Evolutionary conservation across 2,113 vertebrate species (phyloP).

Genomic region (Lonchura striata): DNA sequence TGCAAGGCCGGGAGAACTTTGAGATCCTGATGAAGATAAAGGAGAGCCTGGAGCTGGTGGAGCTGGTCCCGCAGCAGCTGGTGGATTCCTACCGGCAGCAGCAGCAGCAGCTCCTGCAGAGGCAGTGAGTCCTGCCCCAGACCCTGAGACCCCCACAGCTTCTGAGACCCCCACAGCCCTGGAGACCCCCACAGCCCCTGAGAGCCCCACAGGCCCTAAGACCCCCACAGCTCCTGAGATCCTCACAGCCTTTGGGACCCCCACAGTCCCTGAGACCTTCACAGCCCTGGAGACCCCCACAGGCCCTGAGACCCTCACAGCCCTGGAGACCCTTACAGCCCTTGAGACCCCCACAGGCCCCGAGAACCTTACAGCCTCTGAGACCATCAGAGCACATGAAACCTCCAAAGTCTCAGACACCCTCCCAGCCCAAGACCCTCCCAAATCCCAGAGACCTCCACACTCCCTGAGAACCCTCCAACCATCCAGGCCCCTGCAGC

Average conservation of each 20-base stretch:
- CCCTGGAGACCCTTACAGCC: too few species aligned
- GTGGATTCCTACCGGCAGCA: slow-evolving; percentile 95
- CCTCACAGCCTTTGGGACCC: fast-evolving
- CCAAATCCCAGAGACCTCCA: too few species aligned
- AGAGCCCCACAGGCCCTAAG: fast-evolving
- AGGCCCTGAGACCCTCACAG: too few species aligned
- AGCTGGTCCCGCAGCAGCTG: slow-evolving; percentile 90
- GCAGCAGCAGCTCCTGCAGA: slow-evolving; percentile 93
- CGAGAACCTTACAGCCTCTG: too few species aligned
- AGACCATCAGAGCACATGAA: too few species aligned
- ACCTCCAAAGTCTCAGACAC: too few species aligned
- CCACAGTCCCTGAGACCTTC: fast-evolving
- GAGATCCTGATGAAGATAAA: slow-evolving; percentile 98
- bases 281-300: too few species aligned
- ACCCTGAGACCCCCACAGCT: too few species aligned
- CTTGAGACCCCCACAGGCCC: too few species aligned
- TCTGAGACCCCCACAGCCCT: too few species aligned
- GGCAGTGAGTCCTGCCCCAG: slow-evolving; percentile 82
- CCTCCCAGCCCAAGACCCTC: too few species aligned
- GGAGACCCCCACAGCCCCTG: fast-evolving
- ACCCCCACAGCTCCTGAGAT: fast-evolving
- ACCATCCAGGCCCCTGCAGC: neutral
- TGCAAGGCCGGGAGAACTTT: slow-evolving; percentile 94
- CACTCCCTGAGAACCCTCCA: neutral
- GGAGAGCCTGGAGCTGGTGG: slow-evolving; percentile 93